Evolutionary conservation across 2,888 invertebrate genomes (phyloP), one percentile per base, ranked within the genome.

Genomic region (Drosophila multiciliata): DNA sequence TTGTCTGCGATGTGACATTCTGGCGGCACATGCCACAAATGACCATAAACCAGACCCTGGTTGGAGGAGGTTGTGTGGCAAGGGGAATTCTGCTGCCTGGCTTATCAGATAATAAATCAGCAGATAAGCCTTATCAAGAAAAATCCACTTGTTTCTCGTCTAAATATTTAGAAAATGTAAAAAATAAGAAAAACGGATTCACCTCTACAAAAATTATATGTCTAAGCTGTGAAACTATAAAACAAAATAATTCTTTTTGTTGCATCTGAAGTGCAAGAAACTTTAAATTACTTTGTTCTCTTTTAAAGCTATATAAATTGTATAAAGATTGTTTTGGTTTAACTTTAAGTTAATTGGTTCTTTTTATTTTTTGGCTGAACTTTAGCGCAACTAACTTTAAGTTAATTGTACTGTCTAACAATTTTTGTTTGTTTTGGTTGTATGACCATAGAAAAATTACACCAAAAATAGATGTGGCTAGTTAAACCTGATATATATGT

Each of bases 41-140:
- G 15, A 29, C 23, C 45, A 23, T 23, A 15, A 23, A 23, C 23
- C 45, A 45, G 38, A n/a, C 40, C 8, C n/a, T n/a, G n/a, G 11
- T 40, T n/a, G 12, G 7, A 20, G 20, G 42, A 20, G 6, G 2
- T 12, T 20, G 45, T 45, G 20, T 50, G 11, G 26, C 29, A 50
- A 29, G n/a, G n/a, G 29, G 17, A 5, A 5, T 20, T 26, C 38
- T 42, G 48, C 35, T 33, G 33, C 6, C 40, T 32, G 35, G 29
- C 63, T 76, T 75, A 75, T 75, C 75, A 49, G 23, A 29, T 55
- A 60, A 55, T 66, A 60, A 72, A 72, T 64, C 49, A 1, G 5
- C 29, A 42, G 77, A 75, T 75, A 75, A 75, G 72, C 50, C 26
- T 8, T 11, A 33, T n/a, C 29, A 50, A n/a, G 29, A 60, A 60